phyloP scores from a whole-genome alignment of 2,888 invertebrate species.

The Sinhomidia bicolor region DNA sequence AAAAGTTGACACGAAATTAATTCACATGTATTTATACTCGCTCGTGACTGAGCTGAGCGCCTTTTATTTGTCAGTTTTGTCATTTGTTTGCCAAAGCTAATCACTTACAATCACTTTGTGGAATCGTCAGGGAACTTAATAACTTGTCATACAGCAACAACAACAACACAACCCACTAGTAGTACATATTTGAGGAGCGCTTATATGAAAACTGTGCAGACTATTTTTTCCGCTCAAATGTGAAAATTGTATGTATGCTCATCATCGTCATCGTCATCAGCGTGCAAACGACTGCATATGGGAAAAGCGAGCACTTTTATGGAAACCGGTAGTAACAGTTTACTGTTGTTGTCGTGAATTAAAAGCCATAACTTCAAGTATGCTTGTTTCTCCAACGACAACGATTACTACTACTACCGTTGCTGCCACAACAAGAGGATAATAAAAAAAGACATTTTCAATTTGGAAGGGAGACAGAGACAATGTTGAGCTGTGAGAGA shows the following conservation, averaged over 20 bases:
- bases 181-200: not conserved
- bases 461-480: slow-evolving; percentile 7
- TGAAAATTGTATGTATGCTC: not conserved
- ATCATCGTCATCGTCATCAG: not conserved
- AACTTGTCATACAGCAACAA: slow-evolving; percentile 71
- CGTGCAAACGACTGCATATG: not conserved
- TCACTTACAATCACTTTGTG: slow-evolving; percentile 69
- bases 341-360: slow-evolving; percentile 1
- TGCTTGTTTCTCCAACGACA: not conserved
- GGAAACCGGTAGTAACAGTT: slow-evolving; percentile 39
- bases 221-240: not conserved
- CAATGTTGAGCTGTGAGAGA: slow-evolving; percentile 13
- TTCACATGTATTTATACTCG: slow-evolving; percentile 14
- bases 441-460: slow-evolving; percentile 25
- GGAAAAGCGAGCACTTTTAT: slow-evolving; percentile 9
- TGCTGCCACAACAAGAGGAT: not conserved
- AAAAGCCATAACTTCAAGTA: not conserved
- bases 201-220: not conserved
- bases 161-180: slow-evolving; percentile 1
- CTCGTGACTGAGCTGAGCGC: slow-evolving; percentile 35
- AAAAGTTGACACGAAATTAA: slow-evolving; percentile 41
- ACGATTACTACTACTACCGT: not conserved
- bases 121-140: slow-evolving; percentile 66
- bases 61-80: slow-evolving; percentile 70
- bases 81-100: slow-evolving; percentile 71